Base-by-base conservation (phyloP, 2,888 invertebrate species). In the Sturmia bella region DNA sequence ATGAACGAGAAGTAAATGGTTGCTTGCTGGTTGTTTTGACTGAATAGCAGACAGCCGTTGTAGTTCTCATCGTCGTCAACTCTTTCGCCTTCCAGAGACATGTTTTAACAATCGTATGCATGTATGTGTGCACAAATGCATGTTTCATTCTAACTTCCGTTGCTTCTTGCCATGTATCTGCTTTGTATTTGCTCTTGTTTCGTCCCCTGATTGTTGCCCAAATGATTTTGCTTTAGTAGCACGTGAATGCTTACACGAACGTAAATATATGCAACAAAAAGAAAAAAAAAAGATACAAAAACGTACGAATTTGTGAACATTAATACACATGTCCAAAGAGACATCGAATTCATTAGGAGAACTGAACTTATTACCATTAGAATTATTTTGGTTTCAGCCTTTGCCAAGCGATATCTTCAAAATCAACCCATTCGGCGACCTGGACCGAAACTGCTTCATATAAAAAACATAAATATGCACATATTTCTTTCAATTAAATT, bases 1-100 rank as follows among this genome's bases (percentile, higher is more conserved):
- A 68, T 39, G 45, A 32, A 45, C 24, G 15, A 68, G 13, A 37
- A 27, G 21, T 50, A 15, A 50, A 32, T 63, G 43, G 3, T 39
- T 73, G 57, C 52, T 24, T 57, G 63, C 24, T 75, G 52, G 57
- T 69, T 70, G 57, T 50, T 69, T 75, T 76, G 54, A 61, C 57
- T 66, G 45, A 69, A 50, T 78, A 57, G 64, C 64, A 82, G 74
- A 82, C 82, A 82, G 64, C 69, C 64, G 73, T 56, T 69, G 54
- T 41, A 64, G 52, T 43, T 63, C 15, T 57, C n/a, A 59, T 68
- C 11, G 43, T 48, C 43, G 63, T 61, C 78, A 72, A 59, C 72
- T 72, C 72, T 78, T 66, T 69, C 37, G 17, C 43, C n/a, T 69
- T 43, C 50, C 54, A 52, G 24, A 68, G 5, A 9, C 32, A 32